phyloP scores from a whole-genome alignment of 2,797 vertebrate genomes.

The Pipistrellus nathusii region DNA sequence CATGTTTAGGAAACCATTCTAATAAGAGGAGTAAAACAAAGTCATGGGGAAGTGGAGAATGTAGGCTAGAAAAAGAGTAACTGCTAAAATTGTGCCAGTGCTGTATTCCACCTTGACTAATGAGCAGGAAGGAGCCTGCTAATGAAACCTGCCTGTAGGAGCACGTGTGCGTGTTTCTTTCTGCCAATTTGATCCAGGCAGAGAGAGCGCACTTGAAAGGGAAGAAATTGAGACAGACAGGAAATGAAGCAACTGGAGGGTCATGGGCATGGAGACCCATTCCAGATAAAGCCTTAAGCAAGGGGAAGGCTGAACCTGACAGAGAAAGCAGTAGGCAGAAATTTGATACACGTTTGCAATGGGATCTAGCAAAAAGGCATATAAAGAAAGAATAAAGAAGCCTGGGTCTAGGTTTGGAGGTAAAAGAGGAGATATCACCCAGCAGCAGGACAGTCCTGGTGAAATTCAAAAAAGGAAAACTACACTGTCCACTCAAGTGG shows the following conservation, averaged over 20 bases:
- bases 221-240: neutral
- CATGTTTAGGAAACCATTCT: neutral
- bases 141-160: neutral
- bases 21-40: slow-evolving; percentile 33
- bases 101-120: neutral
- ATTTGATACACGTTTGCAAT: neutral
- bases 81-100: neutral
- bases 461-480: neutral
- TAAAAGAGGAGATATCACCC: neutral
- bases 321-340: neutral
- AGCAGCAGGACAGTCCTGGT: neutral
- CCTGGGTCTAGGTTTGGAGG: neutral
- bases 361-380: neutral
- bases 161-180: neutral
- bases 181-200: neutral
- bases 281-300: neutral
- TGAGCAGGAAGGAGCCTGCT: neutral
- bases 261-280: neutral
- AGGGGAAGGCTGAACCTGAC: neutral
- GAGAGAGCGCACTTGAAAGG: neutral
- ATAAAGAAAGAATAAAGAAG: neutral
- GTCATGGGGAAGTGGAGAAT: neutral
- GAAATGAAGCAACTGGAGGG: neutral
- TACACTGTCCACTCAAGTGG: neutral
- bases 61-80: neutral